Base-by-base conservation (phyloP, 1,140 invertebrate genomes). In the Aradophagus sp. region DNA sequence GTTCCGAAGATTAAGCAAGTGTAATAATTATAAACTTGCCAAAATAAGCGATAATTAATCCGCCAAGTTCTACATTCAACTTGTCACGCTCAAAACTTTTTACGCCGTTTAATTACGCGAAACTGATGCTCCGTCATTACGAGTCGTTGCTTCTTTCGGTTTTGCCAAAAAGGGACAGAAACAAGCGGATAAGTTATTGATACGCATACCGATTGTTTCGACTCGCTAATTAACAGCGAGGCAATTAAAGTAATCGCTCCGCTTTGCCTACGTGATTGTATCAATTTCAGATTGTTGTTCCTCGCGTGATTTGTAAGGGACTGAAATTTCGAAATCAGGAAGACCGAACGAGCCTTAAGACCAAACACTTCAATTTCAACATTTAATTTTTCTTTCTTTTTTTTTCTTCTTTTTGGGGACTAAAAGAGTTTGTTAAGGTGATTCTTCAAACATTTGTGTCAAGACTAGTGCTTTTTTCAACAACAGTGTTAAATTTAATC, bases 61-160 rank as follows among this genome's bases (percentile, higher is more conserved):
- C 10, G n/a, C 12, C 2, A 32, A 14, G 1, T 12, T 32, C 12
- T 1, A 32, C 11, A 23, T 39, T 39, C 17, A 12, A 20, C 23
- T 15, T 20, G 23, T 36, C 15, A 44, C 15, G 16, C 13, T 16
- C 23, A 27, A 29, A 44, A 31, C 10, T 5, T 8, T 10, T 12
- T 29, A 29, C 6, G 23, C 10, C 15, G 41, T 44, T 44, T 29
- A 44, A 44, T 44, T 44, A 44, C 41, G 41, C 41, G 41, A 12
- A 44, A 44, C 41, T 31, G 26, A 44, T n/a, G n/a, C n/a, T 23
- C 11, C 41, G 16, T 23, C 23, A 44, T 44, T 26, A 29, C 41
- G 41, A 10, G 19, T 31, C 15, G 14, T 1, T 29, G 5, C 13
- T 44, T 31, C 26, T 12, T 39, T 39, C 31, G 13, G 13, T 14